These are phyloP conservation scores for Avahi laniger DNA, from an alignment of 2,797 vertebrate genomes.

Conservation along the genomic window DNA sequence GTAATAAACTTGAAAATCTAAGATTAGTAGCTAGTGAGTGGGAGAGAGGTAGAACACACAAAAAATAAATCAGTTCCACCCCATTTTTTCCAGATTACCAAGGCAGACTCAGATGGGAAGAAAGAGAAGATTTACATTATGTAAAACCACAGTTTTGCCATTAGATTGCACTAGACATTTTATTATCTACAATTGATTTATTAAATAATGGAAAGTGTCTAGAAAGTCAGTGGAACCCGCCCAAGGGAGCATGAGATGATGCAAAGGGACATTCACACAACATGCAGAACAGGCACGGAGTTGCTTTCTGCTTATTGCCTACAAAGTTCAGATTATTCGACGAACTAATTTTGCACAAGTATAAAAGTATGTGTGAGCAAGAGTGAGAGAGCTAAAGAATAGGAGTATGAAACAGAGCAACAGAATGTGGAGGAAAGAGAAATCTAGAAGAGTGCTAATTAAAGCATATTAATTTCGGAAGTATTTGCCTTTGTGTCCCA, in stretches of 20 bases:
- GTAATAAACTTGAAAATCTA: neutral
- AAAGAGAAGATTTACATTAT: neutral
- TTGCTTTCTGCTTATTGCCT: neutral
- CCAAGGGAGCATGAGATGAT: neutral
- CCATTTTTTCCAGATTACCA: neutral
- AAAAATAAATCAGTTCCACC: neutral
- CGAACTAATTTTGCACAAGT: neutral
- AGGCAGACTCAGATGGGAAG: neutral
- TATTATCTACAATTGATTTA: neutral
- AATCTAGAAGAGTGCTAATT: neutral
- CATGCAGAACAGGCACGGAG: no score
- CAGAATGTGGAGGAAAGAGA: neutral
- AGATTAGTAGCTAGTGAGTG: neutral
- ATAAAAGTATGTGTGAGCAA: neutral
- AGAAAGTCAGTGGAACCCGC: neutral
- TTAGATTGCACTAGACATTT: neutral
- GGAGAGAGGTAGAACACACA: neutral
- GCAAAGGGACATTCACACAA: neutral
- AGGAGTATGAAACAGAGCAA: neutral
- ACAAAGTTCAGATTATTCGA: neutral
- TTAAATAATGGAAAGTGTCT: neutral
- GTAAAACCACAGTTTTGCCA: neutral
- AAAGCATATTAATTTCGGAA: neutral
- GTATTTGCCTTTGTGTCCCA: neutral
- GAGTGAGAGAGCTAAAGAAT: neutral